Percentiles rank a stretch among this genome's conserved stretches.
phyloP scores from a whole-genome alignment of 37 sponge, comb jelly and placozoan genomes.

The Mnemiopsis leidyi region DNA sequence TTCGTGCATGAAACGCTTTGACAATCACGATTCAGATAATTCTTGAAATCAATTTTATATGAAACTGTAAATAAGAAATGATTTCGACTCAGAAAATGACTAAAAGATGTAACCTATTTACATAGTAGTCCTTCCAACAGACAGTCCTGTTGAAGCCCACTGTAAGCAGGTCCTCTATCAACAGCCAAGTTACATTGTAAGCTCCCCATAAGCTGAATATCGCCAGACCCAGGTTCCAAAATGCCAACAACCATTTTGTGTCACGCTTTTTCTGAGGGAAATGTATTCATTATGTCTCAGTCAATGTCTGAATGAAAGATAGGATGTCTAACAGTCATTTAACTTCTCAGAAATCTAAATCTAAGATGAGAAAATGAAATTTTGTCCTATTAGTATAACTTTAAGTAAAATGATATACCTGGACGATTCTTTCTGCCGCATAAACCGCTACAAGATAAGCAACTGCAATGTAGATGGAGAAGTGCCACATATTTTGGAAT shows the following conservation, averaged over 20 bases:
- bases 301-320: too few relatives aligned
- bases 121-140: background rate
- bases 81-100: background rate
- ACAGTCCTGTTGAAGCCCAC: conserved; percentile 20
- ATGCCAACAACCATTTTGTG: conserved; percentile 4
- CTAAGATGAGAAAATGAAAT: too few relatives aligned
- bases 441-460: conserved; percentile 14
- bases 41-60: background rate
- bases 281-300: too few relatives aligned
- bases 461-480: conserved; percentile 22
- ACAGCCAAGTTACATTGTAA: background rate
- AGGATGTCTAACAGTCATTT: too few relatives aligned
- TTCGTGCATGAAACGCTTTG: too few relatives aligned
- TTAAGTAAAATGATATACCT: too few relatives aligned
- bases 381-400: too few relatives aligned
- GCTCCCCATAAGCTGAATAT: background rate
- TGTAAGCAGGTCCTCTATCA: background rate
- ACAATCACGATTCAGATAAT: too few relatives aligned
- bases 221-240: conserved; percentile 25
- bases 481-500: conserved; percentile 34
- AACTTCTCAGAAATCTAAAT: too few relatives aligned
- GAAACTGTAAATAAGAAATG: background rate
- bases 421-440: background rate
- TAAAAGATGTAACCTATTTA: background rate
- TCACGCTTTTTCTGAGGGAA: conserved; percentile 31